Conservation (phyloP, 2,888 invertebrate species). For the Sphinx pinastri region DNA sequence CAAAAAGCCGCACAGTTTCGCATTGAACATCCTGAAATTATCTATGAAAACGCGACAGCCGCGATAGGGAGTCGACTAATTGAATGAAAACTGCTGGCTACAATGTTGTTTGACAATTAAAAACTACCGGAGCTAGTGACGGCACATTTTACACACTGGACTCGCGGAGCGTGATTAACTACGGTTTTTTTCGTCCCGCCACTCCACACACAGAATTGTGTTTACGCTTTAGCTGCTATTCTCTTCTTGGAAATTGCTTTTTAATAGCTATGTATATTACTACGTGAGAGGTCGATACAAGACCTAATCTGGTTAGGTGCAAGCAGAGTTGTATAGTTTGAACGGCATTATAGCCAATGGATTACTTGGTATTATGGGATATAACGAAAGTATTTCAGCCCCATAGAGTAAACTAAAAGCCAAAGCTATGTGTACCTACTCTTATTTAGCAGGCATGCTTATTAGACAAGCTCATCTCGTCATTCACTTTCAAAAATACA, state of each 20-base stretch:
- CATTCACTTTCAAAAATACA: too few species aligned
- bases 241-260: neutral
- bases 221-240: slow-evolving; percentile 12
- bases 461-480: too few species aligned
- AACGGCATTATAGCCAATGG: too few species aligned
- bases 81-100: slow-evolving; percentile 50
- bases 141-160: slow-evolving; percentile 20
- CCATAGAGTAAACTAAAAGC: too few species aligned
- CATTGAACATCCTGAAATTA: slow-evolving; percentile 19
- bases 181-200: neutral
- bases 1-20: neutral
- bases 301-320: too few species aligned
- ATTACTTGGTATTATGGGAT: too few species aligned
- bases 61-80: slow-evolving; percentile 40
- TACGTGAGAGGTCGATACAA: too few species aligned
- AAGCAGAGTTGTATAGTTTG: too few species aligned
- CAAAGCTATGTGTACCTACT: too few species aligned
- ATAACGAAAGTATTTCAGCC: too few species aligned
- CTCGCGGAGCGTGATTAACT: slow-evolving; percentile 18
- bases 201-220: slow-evolving; percentile 10
- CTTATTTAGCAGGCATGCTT: too few species aligned
- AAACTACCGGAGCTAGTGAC: slow-evolving; percentile 38
- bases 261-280: too few species aligned
- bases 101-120: slow-evolving; percentile 52
- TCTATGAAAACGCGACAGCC: slow-evolving; percentile 25